phyloP scores from a whole-genome alignment of 2,888 invertebrate genomes.

The Auanema freiburgensis region DNA sequence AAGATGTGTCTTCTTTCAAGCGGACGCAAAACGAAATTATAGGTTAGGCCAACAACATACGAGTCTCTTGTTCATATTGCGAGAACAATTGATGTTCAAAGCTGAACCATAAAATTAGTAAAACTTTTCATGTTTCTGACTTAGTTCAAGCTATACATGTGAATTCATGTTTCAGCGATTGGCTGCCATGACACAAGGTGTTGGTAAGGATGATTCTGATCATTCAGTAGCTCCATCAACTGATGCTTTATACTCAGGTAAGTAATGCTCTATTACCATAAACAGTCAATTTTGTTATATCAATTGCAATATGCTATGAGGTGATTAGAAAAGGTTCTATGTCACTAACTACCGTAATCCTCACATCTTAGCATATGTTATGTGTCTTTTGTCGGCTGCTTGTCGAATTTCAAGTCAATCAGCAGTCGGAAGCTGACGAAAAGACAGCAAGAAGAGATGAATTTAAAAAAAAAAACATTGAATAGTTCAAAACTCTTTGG shows the following conservation, averaged over 20 bases:
- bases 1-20: not conserved
- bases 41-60: too few species aligned
- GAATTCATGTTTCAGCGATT: slow-evolving; percentile 38
- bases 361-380: too few species aligned
- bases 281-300: not conserved
- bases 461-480: slow-evolving; percentile 8
- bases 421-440: too few species aligned
- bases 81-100: not conserved
- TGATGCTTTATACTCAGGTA: slow-evolving; percentile 41
- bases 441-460: too few species aligned
- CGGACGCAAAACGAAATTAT: too few species aligned
- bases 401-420: too few species aligned
- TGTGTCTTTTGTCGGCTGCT: too few species aligned
- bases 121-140: too few species aligned
- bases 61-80: not conserved
- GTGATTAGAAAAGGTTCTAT: too few species aligned
- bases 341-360: too few species aligned
- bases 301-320: not conserved
- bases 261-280: slow-evolving; percentile 1
- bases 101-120: too few species aligned
- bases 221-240: slow-evolving; percentile 30
- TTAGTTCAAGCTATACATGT: slow-evolving; percentile 3
- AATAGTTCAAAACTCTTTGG: slow-evolving; percentile 16
- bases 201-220: slow-evolving; percentile 48
- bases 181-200: slow-evolving; percentile 55